Percentiles rank a stretch among this genome's conserved stretches.
These are phyloP conservation scores for Atrichornis clamosus DNA, from an alignment of 2,113 vertebrate species.

Conservation along the genomic window DNA sequence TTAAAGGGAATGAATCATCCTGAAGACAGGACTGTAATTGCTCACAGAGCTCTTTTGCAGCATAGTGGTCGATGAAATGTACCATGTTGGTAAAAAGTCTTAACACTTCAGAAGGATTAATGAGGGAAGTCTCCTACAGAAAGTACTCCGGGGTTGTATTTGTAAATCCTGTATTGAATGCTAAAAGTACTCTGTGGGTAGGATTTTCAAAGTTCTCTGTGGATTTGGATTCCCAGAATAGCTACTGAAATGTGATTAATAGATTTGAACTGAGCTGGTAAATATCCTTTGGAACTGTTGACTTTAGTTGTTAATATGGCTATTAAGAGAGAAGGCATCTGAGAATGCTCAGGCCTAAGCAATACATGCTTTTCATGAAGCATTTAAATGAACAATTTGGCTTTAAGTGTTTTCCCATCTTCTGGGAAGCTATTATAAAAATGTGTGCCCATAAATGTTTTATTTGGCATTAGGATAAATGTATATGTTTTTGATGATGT, in stretches of 20 bases:
- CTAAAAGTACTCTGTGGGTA: not conserved
- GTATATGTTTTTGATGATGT: slow-evolving; percentile 7
- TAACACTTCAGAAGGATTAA: not conserved
- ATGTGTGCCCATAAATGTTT: not conserved
- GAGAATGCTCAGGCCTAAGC: not conserved
- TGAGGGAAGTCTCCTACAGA: not conserved
- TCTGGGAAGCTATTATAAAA: slow-evolving; percentile 11
- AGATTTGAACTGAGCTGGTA: slow-evolving; percentile 7
- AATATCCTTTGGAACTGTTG: not conserved
- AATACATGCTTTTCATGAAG: not conserved
- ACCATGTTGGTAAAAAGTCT: not conserved
- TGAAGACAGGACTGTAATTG: not conserved
- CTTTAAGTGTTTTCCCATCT: not conserved
- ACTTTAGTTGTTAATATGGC: not conserved
- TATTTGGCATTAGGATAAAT: slow-evolving; percentile 24
- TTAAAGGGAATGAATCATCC: slow-evolving; percentile 36
- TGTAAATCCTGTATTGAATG: not conserved
- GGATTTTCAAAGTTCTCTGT: not conserved
- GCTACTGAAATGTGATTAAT: slow-evolving; percentile 12
- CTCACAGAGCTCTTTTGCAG: not conserved
- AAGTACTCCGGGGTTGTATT: not conserved
- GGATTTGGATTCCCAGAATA: not conserved
- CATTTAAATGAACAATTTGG: not conserved
- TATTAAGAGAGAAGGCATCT: not conserved
- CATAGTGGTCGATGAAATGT: not conserved